Evolutionary conservation across 2,888 invertebrate species (phyloP).

Genomic region (Ormyrus rosae): DNA sequence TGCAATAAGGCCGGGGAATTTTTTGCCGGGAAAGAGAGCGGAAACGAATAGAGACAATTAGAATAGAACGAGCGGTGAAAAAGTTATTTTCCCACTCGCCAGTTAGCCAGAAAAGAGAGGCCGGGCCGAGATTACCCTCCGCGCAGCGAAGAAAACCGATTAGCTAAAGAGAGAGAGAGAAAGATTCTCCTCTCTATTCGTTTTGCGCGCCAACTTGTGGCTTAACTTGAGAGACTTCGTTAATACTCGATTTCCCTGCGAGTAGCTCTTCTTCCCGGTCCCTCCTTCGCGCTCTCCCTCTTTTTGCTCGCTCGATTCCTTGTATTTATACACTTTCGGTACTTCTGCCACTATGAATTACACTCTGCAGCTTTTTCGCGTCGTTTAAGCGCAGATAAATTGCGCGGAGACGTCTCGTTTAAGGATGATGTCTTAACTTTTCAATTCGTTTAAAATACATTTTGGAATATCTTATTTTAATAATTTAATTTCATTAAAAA

Average conservation of each 20-base stretch:
- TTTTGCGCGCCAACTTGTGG: slow-evolving; percentile 49
- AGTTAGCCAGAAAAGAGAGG: neutral
- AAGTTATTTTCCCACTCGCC: slow-evolving; percentile 49
- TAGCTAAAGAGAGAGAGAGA: slow-evolving; percentile 43
- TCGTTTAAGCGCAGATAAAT: too few species aligned
- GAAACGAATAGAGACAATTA: too few species aligned
- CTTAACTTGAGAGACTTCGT: slow-evolving; percentile 57
- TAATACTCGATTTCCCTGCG: slow-evolving; percentile 59
- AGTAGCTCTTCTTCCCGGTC: slow-evolving; percentile 29
- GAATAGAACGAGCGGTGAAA: neutral
- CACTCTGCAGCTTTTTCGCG: too few species aligned
- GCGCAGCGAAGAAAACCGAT: slow-evolving; percentile 57
- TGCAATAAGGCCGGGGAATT: too few species aligned
- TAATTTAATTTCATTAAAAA: too few species aligned
- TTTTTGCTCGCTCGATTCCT: slow-evolving; percentile 10
- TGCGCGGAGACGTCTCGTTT: too few species aligned
- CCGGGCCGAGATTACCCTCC: slow-evolving; percentile 18
- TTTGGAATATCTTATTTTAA: too few species aligned
- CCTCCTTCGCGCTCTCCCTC: slow-evolving; percentile 53
- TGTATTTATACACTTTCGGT: slow-evolving; percentile 32
- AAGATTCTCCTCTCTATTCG: neutral
- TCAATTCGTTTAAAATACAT: too few species aligned
- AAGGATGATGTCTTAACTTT: too few species aligned
- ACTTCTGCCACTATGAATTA: neutral
- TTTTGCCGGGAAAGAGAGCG: neutral